Percentiles rank a stretch among this genome's conserved stretches.
Evolutionary conservation across 1,140 invertebrate genomes (phyloP).

Genomic region (Notospermus geniculatus): DNA sequence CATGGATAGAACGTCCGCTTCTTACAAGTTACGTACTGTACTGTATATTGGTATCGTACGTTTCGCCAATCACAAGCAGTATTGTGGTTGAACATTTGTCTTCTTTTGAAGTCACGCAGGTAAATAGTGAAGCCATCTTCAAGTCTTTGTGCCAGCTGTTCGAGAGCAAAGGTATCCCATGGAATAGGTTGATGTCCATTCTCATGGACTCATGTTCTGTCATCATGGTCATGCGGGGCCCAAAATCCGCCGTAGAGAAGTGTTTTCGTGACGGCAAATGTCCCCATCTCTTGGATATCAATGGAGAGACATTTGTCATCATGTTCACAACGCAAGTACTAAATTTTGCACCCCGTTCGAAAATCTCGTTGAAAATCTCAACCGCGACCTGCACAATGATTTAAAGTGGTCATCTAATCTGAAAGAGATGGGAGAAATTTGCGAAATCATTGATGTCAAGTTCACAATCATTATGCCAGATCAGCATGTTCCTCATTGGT

Average conservation of each 20-base stretch:
- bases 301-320: conserved; percentile 39
- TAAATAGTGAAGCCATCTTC: conserved; percentile 19
- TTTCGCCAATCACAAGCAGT: background rate
- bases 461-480: conserved; percentile 32
- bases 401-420: conserved; percentile 36
- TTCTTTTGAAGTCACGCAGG: conserved; percentile 11
- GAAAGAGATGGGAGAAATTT: conserved; percentile 28
- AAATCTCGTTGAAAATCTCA: conserved; percentile 22
- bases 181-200: conserved; percentile 33
- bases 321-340: conserved; percentile 31
- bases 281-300: conserved; percentile 33
- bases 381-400: conserved; percentile 30
- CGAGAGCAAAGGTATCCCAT: conserved; percentile 23
- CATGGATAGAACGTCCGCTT: conserved; percentile 29
- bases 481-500: conserved; percentile 25
- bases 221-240: conserved; percentile 38
- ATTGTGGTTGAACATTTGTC: conserved; percentile 13
- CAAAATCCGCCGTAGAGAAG: conserved; percentile 32
- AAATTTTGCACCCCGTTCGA: conserved; percentile 35
- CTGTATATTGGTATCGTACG: conserved; percentile 23
- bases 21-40: conserved; percentile 15
- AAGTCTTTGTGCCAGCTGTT: conserved; percentile 18
- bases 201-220: conserved; percentile 37
- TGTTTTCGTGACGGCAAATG: conserved; percentile 22
- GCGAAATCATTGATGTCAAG: conserved; percentile 22